phyloP scores from a whole-genome alignment of 2,797 vertebrate genomes.

The Chaetophractus vellerosus region DNA sequence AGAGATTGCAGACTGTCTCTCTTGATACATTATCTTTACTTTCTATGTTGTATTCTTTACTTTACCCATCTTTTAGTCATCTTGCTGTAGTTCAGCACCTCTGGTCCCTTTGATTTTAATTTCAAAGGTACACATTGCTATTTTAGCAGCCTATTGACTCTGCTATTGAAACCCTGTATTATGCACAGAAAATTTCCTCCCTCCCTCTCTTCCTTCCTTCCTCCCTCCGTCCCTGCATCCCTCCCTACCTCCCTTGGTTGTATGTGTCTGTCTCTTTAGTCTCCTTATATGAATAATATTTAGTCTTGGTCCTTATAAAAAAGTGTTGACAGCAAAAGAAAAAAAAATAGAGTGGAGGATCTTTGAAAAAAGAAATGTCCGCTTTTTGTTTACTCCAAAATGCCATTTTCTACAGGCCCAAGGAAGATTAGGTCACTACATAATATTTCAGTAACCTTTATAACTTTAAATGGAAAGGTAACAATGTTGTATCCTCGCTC shows the following conservation, averaged over 20 bases:
- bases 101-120: not conserved
- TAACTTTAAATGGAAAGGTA: not conserved
- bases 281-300: not conserved
- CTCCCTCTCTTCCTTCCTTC: too few species aligned
- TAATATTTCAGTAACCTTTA: not conserved
- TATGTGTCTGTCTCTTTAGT: not conserved
- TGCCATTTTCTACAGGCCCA: not conserved
- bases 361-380: conserved; percentile 29
- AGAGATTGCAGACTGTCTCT: not conserved
- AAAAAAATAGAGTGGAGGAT: not conserved
- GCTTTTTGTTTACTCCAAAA: not conserved
- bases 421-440: not conserved
- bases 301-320: not conserved
- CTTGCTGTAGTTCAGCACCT: not conserved
- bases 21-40: not conserved
- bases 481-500: not conserved
- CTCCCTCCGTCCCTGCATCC: too few species aligned
- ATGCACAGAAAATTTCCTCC: not conserved
- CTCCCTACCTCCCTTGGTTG: not conserved
- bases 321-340: not conserved
- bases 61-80: not conserved
- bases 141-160: not conserved
- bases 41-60: not conserved
- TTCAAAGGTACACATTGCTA: not conserved
- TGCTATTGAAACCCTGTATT: not conserved